These are phyloP conservation scores for Nesidiocoris tenuis DNA, from an alignment of 2,888 invertebrate genomes.

Conservation along the genomic window DNA sequence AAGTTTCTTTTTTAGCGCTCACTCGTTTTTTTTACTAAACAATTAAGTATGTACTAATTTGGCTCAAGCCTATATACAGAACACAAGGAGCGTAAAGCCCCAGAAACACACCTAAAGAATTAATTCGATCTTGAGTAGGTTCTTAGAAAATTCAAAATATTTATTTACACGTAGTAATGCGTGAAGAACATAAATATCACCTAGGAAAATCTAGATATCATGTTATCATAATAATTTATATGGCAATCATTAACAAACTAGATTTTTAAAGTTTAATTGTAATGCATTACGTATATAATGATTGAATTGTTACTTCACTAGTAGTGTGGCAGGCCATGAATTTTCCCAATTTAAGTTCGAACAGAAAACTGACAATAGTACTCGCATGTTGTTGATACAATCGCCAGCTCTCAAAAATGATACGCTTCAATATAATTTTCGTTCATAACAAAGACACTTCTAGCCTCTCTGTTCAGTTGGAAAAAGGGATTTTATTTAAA, in stretches of 20 bases:
- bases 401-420: too few relatives aligned
- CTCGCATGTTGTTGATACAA: too few relatives aligned
- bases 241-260: conserved; percentile 48
- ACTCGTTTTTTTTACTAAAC: conserved; percentile 32
- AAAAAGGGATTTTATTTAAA: too few relatives aligned
- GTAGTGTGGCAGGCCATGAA: conserved; percentile 45
- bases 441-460: too few relatives aligned
- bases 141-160: conserved; percentile 52
- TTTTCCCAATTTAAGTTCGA: too few relatives aligned
- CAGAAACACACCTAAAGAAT: conserved; percentile 43
- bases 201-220: conserved; percentile 45
- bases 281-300: conserved; percentile 48
- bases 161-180: conserved; percentile 46
- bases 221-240: conserved; percentile 47
- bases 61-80: conserved; percentile 45
- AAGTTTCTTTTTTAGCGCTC: conserved; percentile 21
- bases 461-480: too few relatives aligned
- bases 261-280: conserved; percentile 43
- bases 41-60: conserved; percentile 35
- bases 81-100: conserved; percentile 33
- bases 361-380: too few relatives aligned
- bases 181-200: conserved; percentile 47
- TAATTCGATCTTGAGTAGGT: conserved; percentile 49
- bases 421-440: too few relatives aligned
- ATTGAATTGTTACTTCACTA: conserved; percentile 46